phyloP scores from a whole-genome alignment of 1,140 invertebrate species.

The Meloidogyne chitwoodi region DNA sequence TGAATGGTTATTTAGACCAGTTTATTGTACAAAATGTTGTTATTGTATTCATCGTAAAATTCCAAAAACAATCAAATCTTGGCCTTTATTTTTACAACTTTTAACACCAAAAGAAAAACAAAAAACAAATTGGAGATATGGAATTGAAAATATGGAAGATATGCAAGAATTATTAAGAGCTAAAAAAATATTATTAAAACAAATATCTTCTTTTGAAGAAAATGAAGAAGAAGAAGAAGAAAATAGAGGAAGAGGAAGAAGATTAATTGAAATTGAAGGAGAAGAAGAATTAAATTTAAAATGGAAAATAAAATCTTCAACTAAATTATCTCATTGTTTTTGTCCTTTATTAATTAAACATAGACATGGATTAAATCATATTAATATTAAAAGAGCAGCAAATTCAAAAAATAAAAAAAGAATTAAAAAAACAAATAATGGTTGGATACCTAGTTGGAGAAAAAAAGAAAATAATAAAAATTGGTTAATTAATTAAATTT shows the following conservation, averaged over 20 bases:
- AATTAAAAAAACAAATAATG: not conserved
- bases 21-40: not conserved
- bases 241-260: not conserved
- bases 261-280: not conserved
- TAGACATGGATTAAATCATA: slow-evolving; percentile 6
- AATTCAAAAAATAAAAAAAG: not conserved
- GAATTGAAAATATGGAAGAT: not conserved
- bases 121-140: not conserved
- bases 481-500: not conserved
- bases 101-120: not conserved
- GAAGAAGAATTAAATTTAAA: not conserved
- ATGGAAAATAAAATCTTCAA: not conserved
- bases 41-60: not conserved
- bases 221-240: not conserved
- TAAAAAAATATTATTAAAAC: not conserved
- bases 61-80: not conserved
- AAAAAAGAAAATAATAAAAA: not conserved
- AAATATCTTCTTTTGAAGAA: not conserved
- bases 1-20: slow-evolving; percentile 18
- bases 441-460: slow-evolving; percentile 19
- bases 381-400: not conserved
- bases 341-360: slow-evolving; percentile 13
- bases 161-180: not conserved
- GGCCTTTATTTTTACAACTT: slow-evolving; percentile 6
- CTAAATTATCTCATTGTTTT: not conserved